Evolutionary conservation across 2,797 vertebrate species (phyloP).

Genomic region (Staurois parvus): DNA sequence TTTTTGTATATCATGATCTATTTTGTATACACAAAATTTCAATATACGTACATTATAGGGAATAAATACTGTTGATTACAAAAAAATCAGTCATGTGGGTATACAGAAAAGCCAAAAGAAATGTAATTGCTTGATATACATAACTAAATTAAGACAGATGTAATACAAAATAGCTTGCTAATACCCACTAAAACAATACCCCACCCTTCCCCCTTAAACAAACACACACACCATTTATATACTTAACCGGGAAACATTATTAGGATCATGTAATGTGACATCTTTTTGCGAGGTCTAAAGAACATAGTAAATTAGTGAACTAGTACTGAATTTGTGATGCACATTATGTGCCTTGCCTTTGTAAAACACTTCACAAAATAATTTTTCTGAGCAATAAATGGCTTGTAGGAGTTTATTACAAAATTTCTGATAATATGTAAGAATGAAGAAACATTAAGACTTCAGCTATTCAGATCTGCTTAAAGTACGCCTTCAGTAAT

Average conservation of each 20-base stretch:
- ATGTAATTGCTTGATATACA: not conserved
- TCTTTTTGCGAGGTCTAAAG: not conserved
- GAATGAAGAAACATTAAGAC: not conserved
- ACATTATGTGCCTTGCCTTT: constrained; percentile 7
- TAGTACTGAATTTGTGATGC: not conserved
- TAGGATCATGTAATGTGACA: not conserved
- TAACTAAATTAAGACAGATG: not conserved
- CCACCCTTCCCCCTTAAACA: no score
- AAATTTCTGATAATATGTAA: not conserved
- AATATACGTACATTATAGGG: no score
- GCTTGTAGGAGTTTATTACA: not conserved
- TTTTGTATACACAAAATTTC: no score
- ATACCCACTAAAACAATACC: not conserved
- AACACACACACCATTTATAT: not conserved
- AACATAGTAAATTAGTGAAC: not conserved
- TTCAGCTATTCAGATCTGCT: constrained; percentile 9
- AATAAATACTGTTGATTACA: no score
- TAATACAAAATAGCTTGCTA: not conserved
- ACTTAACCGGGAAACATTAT: not conserved
- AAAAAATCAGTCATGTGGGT: no score
- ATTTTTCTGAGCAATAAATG: not conserved
- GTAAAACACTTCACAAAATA: not conserved
- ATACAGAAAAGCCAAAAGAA: not conserved
- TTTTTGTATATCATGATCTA: no score
- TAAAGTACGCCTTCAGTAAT: constrained; percentile 25